A percentile compares a stretch with the other conserved stretches of the same genome.
phyloP scores from a whole-genome alignment of 2,113 vertebrate species.

The Condylura cristata region DNA sequence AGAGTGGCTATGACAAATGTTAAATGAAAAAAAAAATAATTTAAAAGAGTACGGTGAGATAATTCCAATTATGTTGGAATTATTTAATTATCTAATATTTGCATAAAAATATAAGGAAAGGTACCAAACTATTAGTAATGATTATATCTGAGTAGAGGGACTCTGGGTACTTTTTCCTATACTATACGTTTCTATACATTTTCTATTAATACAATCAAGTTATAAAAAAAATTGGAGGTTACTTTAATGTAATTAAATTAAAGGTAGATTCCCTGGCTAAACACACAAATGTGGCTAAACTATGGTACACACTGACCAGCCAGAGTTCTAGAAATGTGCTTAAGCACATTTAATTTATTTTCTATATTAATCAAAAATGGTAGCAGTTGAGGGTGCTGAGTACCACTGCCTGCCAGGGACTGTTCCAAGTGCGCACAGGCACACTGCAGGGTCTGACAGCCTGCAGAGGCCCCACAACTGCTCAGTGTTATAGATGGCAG shows the following conservation, averaged over 20 bases:
- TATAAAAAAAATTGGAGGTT: not conserved
- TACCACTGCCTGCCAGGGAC: not conserved
- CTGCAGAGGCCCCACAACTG: not conserved
- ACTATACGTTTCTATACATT: not conserved
- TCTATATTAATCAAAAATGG: not conserved
- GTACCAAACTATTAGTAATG: not conserved
- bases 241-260: conserved; percentile 23
- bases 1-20: not conserved
- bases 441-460: not conserved
- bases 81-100: too few species aligned
- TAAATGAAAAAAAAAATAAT: not conserved
- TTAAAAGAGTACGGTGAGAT: not conserved
- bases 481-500: not conserved
- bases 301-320: not conserved
- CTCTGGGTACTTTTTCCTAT: not conserved
- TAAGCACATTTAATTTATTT: not conserved
- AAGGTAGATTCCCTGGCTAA: not conserved
- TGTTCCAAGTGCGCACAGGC: not conserved
- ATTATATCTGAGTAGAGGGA: not conserved
- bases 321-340: not conserved
- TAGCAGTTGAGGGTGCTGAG: not conserved
- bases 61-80: not conserved
- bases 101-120: not conserved
- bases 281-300: not conserved
- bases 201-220: not conserved